Evolutionary conservation across 2,797 vertebrate genomes (phyloP).

Genomic region (Coregonus sp.): DNA sequence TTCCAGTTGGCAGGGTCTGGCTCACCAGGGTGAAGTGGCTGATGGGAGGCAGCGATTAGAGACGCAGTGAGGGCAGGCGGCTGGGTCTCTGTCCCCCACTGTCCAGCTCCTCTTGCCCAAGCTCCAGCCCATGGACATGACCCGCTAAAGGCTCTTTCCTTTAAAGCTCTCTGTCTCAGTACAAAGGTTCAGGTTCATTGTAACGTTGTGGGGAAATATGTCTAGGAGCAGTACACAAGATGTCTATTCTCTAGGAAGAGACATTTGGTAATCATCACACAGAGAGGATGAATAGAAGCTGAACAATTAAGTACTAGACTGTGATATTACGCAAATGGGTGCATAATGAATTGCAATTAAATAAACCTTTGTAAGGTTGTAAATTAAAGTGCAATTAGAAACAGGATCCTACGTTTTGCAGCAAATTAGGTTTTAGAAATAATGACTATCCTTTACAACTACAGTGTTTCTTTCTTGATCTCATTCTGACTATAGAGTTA

Average conservation of each 20-base stretch:
- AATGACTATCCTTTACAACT: too few relatives aligned
- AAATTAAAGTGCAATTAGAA: too few relatives aligned
- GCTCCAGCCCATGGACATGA: background rate
- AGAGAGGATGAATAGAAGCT: too few relatives aligned
- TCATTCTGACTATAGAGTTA: too few relatives aligned
- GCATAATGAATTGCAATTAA: too few relatives aligned
- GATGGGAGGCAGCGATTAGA: constrained; percentile 52
- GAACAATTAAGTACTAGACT: too few relatives aligned
- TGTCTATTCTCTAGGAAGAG: background rate
- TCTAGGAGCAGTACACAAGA: background rate
- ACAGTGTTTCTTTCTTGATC: too few relatives aligned
- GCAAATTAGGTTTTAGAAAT: too few relatives aligned
- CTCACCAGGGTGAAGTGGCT: constrained; percentile 60
- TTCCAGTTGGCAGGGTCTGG: constrained; percentile 66
- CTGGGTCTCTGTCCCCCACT: background rate
- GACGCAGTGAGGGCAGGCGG: constrained; percentile 18
- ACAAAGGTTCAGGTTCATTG: background rate
- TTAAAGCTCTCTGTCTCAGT: background rate
- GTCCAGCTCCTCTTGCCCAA: background rate
- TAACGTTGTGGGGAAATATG: background rate
- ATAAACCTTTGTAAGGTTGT: too few relatives aligned
- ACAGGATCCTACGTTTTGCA: too few relatives aligned
- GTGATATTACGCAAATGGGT: too few relatives aligned
- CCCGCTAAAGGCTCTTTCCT: background rate
- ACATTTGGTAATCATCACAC: background rate